Evolutionary conservation across 2,888 invertebrate genomes (phyloP).

Genomic region (Keiferia lycopersicella): DNA sequence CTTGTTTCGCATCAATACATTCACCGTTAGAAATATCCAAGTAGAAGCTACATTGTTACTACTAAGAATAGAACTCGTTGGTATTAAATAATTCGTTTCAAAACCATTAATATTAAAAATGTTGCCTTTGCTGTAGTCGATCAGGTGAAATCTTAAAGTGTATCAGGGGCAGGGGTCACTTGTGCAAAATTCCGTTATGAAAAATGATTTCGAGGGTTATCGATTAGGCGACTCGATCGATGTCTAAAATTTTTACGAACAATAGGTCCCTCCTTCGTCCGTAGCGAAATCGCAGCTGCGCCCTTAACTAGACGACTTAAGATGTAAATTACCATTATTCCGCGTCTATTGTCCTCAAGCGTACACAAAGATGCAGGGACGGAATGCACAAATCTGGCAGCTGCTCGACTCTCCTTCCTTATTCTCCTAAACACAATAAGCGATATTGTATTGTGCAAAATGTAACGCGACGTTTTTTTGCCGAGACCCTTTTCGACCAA

Average conservation of each 20-base stretch:
- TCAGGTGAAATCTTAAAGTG: constrained; percentile 4
- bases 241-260: constrained; percentile 48
- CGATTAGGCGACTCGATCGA: constrained; percentile 58
- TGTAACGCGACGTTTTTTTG: constrained; percentile 67
- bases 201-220: constrained; percentile 45
- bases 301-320: constrained; percentile 75
- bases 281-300: constrained; percentile 74
- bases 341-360: constrained; percentile 60
- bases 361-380: constrained; percentile 75
- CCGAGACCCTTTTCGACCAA: constrained; percentile 46
- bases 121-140: neutral
- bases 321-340: constrained; percentile 81
- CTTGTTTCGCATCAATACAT: constrained; percentile 63
- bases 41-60: constrained; percentile 3
- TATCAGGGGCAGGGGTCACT: constrained; percentile 13
- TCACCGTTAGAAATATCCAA: constrained; percentile 52
- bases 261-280: constrained; percentile 52
- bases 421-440: constrained; percentile 67
- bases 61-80: constrained; percentile 3
- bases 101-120: neutral
- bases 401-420: constrained; percentile 72
- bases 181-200: constrained; percentile 43
- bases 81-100: constrained; percentile 6
- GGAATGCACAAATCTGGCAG: constrained; percentile 77
- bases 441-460: constrained; percentile 71